phyloP scores from a whole-genome alignment of 1,140 invertebrate genomes.

The Musca vetustissima region DNA sequence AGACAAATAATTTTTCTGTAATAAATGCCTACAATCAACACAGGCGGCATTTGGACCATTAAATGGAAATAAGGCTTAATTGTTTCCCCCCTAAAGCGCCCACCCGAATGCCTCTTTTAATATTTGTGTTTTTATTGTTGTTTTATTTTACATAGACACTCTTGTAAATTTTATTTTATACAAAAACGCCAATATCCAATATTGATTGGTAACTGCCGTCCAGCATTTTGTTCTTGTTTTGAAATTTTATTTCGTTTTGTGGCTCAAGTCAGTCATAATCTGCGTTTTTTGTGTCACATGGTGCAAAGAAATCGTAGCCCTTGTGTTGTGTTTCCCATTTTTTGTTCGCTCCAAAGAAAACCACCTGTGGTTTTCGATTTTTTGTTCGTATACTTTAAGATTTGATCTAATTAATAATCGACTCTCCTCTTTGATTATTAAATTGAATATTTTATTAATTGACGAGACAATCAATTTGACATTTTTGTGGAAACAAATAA shows the following conservation, averaged over 20 bases:
- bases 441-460: slow-evolving; percentile 54
- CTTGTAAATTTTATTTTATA: not conserved
- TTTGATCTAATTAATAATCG: slow-evolving; percentile 51
- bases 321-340: too few species aligned
- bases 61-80: slow-evolving; percentile 56
- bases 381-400: slow-evolving; percentile 26
- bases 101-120: slow-evolving; percentile 9
- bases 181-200: not conserved
- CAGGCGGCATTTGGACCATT: slow-evolving; percentile 55
- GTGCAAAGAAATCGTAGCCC: slow-evolving; percentile 21
- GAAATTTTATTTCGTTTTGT: not conserved
- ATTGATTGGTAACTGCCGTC: slow-evolving; percentile 10
- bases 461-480: slow-evolving; percentile 54
- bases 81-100: slow-evolving; percentile 49
- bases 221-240: not conserved
- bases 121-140: not conserved
- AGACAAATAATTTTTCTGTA: slow-evolving; percentile 26
- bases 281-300: slow-evolving; percentile 10
- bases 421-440: slow-evolving; percentile 35
- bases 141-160: too few species aligned
- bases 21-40: slow-evolving; percentile 54
- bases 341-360: not conserved
- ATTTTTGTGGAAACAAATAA: slow-evolving; percentile 29
- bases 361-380: slow-evolving; percentile 46
- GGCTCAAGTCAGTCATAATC: not conserved